Conservation (phyloP, 2,797 vertebrate species). For the Lacerta bilineata region DNA sequence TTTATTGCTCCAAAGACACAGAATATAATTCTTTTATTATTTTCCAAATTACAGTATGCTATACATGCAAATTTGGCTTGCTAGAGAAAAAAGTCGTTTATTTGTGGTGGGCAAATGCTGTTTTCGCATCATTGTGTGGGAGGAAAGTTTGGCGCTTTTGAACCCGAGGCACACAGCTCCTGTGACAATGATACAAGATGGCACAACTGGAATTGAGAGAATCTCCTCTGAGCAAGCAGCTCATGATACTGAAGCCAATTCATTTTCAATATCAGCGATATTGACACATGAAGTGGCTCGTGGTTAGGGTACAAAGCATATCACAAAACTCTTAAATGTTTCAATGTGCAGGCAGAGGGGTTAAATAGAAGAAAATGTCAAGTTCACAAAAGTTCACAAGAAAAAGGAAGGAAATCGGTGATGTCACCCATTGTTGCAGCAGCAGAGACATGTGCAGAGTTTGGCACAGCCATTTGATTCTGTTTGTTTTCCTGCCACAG, state of each 20-base stretch:
- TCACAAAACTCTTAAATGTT: neutral
- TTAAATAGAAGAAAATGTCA: neutral
- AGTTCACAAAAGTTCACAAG: constrained; percentile 12
- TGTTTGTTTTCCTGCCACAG: neutral
- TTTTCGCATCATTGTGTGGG: neutral
- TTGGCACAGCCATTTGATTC: neutral
- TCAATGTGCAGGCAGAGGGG: neutral
- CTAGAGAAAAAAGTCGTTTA: neutral
- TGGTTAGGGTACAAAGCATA: neutral
- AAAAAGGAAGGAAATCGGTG: neutral
- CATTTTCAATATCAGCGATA: neutral
- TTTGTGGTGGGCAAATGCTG: constrained; percentile 15
- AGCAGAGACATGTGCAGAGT: neutral
- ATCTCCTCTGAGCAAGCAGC: neutral
- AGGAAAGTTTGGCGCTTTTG: neutral
- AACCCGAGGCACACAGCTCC: neutral
- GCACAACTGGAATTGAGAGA: neutral
- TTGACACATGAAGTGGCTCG: neutral
- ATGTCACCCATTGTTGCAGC: neutral
- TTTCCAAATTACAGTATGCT: neutral
- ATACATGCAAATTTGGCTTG: neutral
- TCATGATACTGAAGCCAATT: neutral
- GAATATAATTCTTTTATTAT: constrained; percentile 24
- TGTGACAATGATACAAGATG: neutral
- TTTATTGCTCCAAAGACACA: neutral